Evolutionary conservation across 1,140 invertebrate genomes (phyloP), one percentile per base, ranked within the genome.

Genomic region (Dendrolimus kikuchii): DNA sequence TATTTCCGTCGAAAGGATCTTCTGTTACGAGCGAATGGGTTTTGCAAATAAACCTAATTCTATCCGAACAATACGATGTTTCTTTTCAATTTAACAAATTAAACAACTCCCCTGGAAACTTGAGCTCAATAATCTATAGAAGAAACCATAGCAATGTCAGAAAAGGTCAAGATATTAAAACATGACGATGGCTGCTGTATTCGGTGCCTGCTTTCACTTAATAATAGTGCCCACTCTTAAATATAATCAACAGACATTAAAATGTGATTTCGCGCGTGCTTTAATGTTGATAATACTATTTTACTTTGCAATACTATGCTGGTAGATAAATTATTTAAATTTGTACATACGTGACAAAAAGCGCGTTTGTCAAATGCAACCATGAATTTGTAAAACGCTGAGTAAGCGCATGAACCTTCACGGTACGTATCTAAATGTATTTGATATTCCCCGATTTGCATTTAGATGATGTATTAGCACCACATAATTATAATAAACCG

Each of bases 21-120:
- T 48, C 65, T 51, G 66, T 75, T 77, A 77, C 77, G 74, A 77
- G 60, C 71, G 72, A 71, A 62, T 71, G 77, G 64, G 70, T 71
- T 74, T 60, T 67, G 62, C 71, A 77, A 80, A 82, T 74, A 80
- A 76, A 77, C 74, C 69, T 78, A 79, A 75, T 77, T 74, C 59
- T 60, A 65, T 67, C 62, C 56, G 55, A 68, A 77, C 69, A 80
- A 71, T 72, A 67, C 71, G 64, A 79, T 77, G 75, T 74, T 79
- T 79, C 72, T 78, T 79, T 82, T 77, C 77, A 76, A 82, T 82
- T 80, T 80, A 79, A 75, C 71, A 79, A 77, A 82, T 80, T 78
- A 80, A 79, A 77, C 56, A 53, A 55, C 50, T 62, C 59, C 48
- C 46, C 42, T 50, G 8, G 49, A 54, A 61, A 49, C 51, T 23